Percentiles rank a stretch among this genome's conserved stretches.
These are phyloP conservation scores for Lingula anatina DNA, from an alignment of 2,888 invertebrate genomes.

Conservation along the genomic window DNA sequence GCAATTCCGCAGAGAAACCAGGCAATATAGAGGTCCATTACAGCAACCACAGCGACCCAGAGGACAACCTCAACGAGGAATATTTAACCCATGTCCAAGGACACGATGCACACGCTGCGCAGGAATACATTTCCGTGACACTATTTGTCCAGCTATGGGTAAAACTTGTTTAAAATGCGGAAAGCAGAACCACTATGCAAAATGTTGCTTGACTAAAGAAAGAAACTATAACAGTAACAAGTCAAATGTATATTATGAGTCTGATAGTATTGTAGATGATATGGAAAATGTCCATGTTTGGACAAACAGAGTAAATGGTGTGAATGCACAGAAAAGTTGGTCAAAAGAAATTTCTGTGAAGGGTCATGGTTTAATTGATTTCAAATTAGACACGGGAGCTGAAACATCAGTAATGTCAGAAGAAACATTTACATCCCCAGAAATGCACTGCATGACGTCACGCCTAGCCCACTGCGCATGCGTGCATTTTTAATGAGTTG, in stretches of 20 bases:
- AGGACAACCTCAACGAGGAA: too few species aligned
- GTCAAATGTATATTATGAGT: not conserved
- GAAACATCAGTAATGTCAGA: constrained; percentile 1
- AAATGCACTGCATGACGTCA: too few species aligned
- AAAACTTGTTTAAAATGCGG: constrained; percentile 2
- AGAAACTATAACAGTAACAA: not conserved
- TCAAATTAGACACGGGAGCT: constrained; percentile 4
- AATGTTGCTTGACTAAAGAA: constrained; percentile 1
- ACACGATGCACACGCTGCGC: too few species aligned
- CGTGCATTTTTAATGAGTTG: too few species aligned
- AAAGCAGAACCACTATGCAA: constrained; percentile 6
- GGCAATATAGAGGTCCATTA: too few species aligned
- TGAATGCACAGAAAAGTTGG: not conserved
- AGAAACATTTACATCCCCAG: not conserved
- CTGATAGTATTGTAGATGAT: not conserved
- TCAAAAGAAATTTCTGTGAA: not conserved
- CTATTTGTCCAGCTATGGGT: constrained; percentile 6
- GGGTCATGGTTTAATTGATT: not conserved
- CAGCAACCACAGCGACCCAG: too few species aligned
- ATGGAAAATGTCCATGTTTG: not conserved
- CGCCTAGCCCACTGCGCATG: too few species aligned
- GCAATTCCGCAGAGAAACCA: too few species aligned
- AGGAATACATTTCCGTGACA: too few species aligned
- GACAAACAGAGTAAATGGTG: not conserved
- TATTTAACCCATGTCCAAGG: too few species aligned